These are phyloP conservation scores for Pampus argenteus DNA, from an alignment of 2,797 vertebrate species.

Conservation along the genomic window DNA sequence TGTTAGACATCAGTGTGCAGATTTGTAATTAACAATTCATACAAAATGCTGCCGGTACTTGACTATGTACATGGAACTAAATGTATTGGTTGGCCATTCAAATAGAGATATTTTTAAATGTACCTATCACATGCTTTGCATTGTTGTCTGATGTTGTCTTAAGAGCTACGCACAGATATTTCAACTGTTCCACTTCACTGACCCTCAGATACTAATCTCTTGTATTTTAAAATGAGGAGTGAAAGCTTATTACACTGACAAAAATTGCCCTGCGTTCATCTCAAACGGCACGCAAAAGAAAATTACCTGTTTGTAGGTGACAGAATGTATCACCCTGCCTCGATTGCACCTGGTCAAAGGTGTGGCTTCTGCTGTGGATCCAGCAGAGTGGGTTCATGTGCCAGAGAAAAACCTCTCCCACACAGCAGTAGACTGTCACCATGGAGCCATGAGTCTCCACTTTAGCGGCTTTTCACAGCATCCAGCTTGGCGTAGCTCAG, in stretches of 20 bases:
- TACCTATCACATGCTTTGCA: background rate
- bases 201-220: conserved; percentile 9
- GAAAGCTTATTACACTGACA: conserved; percentile 28
- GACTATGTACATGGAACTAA: background rate
- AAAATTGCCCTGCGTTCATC: conserved; percentile 8
- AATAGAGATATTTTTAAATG: background rate
- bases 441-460: conserved; percentile 44
- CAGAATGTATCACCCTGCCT: background rate
- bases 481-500: conserved; percentile 32
- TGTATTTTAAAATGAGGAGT: background rate
- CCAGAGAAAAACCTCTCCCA: conserved; percentile 42
- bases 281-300: conserved; percentile 14
- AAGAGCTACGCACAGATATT: background rate
- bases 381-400: conserved; percentile 40
- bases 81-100: background rate
- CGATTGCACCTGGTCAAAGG: conserved; percentile 37
- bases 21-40: background rate
- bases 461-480: conserved; percentile 42
- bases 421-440: conserved; percentile 27
- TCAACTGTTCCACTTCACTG: conserved; percentile 21
- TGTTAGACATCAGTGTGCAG: background rate
- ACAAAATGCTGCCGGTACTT: background rate
- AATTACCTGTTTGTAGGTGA: background rate
- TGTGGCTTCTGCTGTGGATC: conserved; percentile 38
- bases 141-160: background rate